These are phyloP conservation scores for Geotrypetes seraphini DNA, from an alignment of 2,797 vertebrate species.

Conservation along the genomic window DNA sequence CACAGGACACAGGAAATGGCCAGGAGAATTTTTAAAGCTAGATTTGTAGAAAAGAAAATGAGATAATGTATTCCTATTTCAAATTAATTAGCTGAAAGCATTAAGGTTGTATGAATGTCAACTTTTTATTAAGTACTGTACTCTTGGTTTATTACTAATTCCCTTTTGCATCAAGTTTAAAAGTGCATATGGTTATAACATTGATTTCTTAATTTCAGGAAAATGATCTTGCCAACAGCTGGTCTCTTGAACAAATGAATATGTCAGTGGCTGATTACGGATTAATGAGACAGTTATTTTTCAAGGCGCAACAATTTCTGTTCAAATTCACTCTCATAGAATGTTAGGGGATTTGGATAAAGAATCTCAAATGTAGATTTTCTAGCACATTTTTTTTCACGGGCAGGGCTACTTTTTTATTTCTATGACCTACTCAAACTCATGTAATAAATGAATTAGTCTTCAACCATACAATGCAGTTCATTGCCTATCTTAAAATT, in stretches of 20 bases:
- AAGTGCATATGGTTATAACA: slow-evolving; percentile 30
- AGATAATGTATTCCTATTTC: slow-evolving; percentile 7
- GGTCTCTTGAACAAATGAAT: slow-evolving; percentile 34
- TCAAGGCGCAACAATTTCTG: slow-evolving; percentile 14
- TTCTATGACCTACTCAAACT: neutral
- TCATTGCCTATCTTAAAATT: slow-evolving; percentile 10
- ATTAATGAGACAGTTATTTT: slow-evolving; percentile 27
- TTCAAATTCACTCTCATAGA: slow-evolving; percentile 1
- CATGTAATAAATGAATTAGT: neutral
- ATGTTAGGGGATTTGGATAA: neutral
- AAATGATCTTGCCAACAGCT: slow-evolving; percentile 40
- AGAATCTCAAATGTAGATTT: neutral
- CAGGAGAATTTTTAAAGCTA: neutral
- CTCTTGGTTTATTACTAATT: slow-evolving; percentile 36
- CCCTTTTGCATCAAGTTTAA: slow-evolving; percentile 31
- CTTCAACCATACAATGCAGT: slow-evolving; percentile 6
- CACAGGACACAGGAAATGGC: neutral
- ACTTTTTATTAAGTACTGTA: slow-evolving; percentile 23
- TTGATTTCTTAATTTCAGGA: slow-evolving; percentile 45
- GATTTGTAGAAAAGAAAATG: neutral
- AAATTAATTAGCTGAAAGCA: slow-evolving; percentile 7
- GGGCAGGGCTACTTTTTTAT: neutral
- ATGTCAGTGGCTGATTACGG: slow-evolving; percentile 27
- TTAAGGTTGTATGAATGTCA: slow-evolving; percentile 34
- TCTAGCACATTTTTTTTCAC: slow-evolving; percentile 1